These are phyloP conservation scores for Phalera bucephala DNA, from an alignment of 2,888 invertebrate genomes.

Conservation along the genomic window DNA sequence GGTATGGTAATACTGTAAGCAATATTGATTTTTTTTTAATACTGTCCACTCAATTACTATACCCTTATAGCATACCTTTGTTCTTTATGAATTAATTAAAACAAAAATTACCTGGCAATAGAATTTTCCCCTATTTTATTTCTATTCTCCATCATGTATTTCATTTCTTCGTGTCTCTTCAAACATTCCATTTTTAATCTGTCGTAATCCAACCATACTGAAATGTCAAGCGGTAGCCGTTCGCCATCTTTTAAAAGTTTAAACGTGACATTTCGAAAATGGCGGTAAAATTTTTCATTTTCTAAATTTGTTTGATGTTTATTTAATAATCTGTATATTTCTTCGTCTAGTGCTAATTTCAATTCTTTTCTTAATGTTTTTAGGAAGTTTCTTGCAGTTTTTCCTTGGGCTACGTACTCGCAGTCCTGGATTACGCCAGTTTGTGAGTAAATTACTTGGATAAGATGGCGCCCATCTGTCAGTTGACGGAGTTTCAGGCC, in stretches of 20 bases:
- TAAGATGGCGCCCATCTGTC: constrained; percentile 86
- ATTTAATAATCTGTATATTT: constrained; percentile 53
- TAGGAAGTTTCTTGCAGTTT: constrained; percentile 82
- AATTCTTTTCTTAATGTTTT: constrained; percentile 83
- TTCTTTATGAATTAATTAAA: no score
- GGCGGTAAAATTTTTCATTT: constrained; percentile 62
- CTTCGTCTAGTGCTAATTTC: constrained; percentile 67
- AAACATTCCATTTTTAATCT: constrained; percentile 82
- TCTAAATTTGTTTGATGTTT: constrained; percentile 38
- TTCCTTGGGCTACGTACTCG: constrained; percentile 84
- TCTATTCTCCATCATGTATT: constrained; percentile 60
- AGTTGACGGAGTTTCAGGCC: constrained; percentile 86
- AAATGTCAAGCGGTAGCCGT: constrained; percentile 72
- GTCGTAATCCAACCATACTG: constrained; percentile 83
- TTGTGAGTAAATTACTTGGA: constrained; percentile 86
- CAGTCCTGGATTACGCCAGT: constrained; percentile 85
- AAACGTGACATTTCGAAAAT: constrained; percentile 81
- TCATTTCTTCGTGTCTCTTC: constrained; percentile 63
- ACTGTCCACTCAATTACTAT: no score
- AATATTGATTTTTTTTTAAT: no score
- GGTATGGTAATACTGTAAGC: no score
- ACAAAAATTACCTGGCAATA: constrained; percentile 58
- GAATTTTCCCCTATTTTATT: constrained; percentile 53
- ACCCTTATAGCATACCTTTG: no score
- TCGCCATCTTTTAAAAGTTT: constrained; percentile 74